Evolutionary conservation across 2,113 vertebrate genomes (phyloP).

Genomic region (Paracanthobrama guichenoti): DNA sequence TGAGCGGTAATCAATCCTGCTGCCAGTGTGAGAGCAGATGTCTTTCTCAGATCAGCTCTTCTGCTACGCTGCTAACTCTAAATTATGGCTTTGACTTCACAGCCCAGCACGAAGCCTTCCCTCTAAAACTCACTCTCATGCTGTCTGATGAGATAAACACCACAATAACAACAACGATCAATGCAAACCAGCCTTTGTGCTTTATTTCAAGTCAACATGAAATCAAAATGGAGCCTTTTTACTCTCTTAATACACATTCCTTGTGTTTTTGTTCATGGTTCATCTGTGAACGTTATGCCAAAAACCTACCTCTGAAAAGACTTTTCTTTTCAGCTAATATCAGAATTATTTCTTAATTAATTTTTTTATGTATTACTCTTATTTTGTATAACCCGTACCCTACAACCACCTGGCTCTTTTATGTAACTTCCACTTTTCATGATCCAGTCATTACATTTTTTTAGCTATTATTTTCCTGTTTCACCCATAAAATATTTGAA

Average conservation of each 20-base stretch:
- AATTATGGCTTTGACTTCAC: conserved; percentile 68
- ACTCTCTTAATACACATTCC: background rate
- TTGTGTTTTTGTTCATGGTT: background rate
- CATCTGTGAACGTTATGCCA: background rate
- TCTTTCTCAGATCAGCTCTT: conserved; percentile 60
- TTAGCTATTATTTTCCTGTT: background rate
- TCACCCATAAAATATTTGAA: no score
- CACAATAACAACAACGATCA: conserved; percentile 14
- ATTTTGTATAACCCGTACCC: background rate
- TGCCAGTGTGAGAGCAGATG: conserved; percentile 61
- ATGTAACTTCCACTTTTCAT: background rate
- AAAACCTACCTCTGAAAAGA: background rate
- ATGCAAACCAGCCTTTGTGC: conserved; percentile 1
- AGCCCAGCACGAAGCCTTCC: conserved; percentile 64
- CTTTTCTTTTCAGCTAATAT: background rate
- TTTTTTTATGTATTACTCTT: background rate
- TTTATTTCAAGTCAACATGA: background rate
- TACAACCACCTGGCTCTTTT: background rate
- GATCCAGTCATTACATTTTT: background rate
- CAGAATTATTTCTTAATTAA: background rate
- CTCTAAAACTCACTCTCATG: conserved; percentile 18
- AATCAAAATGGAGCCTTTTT: background rate
- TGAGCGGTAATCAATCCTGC: conserved; percentile 65
- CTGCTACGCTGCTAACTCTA: conserved; percentile 67
- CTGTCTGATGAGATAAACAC: conserved; percentile 61